Percentiles rank a stretch among this genome's conserved stretches.
phyloP scores from a whole-genome alignment of 2,113 vertebrate species.

The Scortum barcoo region DNA sequence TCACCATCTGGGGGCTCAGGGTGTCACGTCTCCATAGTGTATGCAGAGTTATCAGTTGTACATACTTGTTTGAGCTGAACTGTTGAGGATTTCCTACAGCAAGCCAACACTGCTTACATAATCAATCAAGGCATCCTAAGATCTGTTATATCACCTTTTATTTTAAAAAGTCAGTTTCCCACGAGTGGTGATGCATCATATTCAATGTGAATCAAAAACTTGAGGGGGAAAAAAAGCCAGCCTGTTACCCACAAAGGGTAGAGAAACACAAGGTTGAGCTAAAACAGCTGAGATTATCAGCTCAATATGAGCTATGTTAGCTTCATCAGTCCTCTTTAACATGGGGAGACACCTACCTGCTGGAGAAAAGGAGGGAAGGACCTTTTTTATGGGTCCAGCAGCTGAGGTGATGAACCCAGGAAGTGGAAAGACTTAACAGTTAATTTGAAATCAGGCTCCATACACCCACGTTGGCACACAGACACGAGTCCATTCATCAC shows the following conservation, averaged over 20 bases:
- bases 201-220: slow-evolving; percentile 65
- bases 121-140: slow-evolving; percentile 81
- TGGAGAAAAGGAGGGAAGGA: slow-evolving; percentile 54
- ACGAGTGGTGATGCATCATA: slow-evolving; percentile 63
- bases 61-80: slow-evolving; percentile 37
- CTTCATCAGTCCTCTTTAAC: slow-evolving; percentile 18
- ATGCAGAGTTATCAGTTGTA: slow-evolving; percentile 33
- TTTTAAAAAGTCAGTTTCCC: slow-evolving; percentile 80
- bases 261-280: slow-evolving; percentile 28
- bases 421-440: slow-evolving; percentile 52
- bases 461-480: background rate
- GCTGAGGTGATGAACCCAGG: slow-evolving; percentile 61
- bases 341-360: slow-evolving; percentile 82
- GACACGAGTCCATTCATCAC: slow-evolving; percentile 14
- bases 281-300: slow-evolving; percentile 31
- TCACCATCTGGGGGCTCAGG: slow-evolving; percentile 25
- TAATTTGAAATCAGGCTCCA: slow-evolving; percentile 14
- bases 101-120: slow-evolving; percentile 79
- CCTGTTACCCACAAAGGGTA: slow-evolving; percentile 40
- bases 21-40: slow-evolving; percentile 24
- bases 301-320: slow-evolving; percentile 50
- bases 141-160: slow-evolving; percentile 82
- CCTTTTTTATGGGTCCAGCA: slow-evolving; percentile 46
- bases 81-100: slow-evolving; percentile 64
- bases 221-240: slow-evolving; percentile 28